Conservation (phyloP, 2,113 vertebrate genomes). For the Notechis scutatus region DNA sequence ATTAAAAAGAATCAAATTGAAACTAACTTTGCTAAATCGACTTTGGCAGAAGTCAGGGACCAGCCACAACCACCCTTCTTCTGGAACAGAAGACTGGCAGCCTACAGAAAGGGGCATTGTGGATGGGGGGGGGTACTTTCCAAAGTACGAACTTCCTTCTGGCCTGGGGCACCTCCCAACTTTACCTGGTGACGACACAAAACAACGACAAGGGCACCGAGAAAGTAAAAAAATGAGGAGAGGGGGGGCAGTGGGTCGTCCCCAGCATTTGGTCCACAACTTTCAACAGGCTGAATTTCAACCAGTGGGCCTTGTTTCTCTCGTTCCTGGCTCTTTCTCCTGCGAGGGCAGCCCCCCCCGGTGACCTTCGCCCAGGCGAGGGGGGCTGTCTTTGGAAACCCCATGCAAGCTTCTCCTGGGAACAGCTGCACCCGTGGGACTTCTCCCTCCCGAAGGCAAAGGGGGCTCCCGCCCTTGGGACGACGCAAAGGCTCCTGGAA, state of each 20-base stretch:
- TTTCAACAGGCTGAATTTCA: neutral
- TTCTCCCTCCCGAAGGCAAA: neutral
- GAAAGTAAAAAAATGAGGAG: neutral
- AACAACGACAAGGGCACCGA: neutral
- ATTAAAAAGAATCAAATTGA: neutral
- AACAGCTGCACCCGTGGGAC: neutral
- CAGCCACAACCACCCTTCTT: neutral
- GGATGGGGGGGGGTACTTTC: neutral
- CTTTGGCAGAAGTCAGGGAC: neutral
- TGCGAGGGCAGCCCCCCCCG: neutral
- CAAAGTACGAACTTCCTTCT: neutral
- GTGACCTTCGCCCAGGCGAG: neutral
- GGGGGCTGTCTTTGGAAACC: neutral
- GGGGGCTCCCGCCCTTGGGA: neutral
- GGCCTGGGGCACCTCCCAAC: neutral
- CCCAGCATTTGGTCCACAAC: neutral
- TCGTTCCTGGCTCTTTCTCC: neutral
- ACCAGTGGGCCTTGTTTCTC: neutral
- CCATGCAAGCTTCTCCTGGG: neutral
- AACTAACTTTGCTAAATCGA: neutral
- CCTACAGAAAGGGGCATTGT: neutral
- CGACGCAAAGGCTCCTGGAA: neutral
- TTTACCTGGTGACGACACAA: neutral
- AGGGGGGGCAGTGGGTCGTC: neutral
- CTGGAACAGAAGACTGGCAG: neutral